Conservation (phyloP, 2,888 invertebrate genomes). For the Drosophila ustulata region DNA sequence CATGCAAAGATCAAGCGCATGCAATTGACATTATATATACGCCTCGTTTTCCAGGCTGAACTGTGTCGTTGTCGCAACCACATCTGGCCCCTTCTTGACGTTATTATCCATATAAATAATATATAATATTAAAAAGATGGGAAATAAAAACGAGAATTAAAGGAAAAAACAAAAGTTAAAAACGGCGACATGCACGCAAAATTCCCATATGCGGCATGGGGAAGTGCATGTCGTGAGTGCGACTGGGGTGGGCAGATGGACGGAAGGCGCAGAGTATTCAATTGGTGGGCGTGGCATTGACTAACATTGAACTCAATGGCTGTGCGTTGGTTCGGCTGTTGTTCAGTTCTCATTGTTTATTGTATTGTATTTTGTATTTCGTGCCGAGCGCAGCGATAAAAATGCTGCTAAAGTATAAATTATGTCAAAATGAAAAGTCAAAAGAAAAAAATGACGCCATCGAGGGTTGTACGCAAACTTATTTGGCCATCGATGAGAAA, state of each 20-base stretch:
- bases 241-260: neutral
- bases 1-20: slow-evolving; percentile 34
- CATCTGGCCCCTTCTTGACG: slow-evolving; percentile 12
- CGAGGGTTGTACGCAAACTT: slow-evolving; percentile 32
- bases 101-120: slow-evolving; percentile 37
- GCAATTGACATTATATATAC: slow-evolving; percentile 52
- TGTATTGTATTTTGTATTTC: slow-evolving; percentile 64
- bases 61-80: slow-evolving; percentile 5
- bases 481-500: no score
- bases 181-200: slow-evolving; percentile 40
- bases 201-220: slow-evolving; percentile 19
- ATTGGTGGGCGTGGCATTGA: slow-evolving; percentile 44
- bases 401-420: slow-evolving; percentile 79
- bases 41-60: slow-evolving; percentile 25
- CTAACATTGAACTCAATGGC: slow-evolving; percentile 71
- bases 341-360: slow-evolving; percentile 69
- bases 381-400: slow-evolving; percentile 78
- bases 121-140: slow-evolving; percentile 7
- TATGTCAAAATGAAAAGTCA: slow-evolving; percentile 74
- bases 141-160: neutral
- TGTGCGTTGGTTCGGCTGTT: slow-evolving; percentile 46
- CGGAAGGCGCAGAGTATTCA: slow-evolving; percentile 2
- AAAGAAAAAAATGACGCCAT: slow-evolving; percentile 10
- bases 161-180: slow-evolving; percentile 22
- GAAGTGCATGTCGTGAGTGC: slow-evolving; percentile 4